Percentiles rank a stretch among this genome's conserved stretches.
phyloP scores from a whole-genome alignment of 1,140 invertebrate genomes.

The Drosophila pandora region DNA sequence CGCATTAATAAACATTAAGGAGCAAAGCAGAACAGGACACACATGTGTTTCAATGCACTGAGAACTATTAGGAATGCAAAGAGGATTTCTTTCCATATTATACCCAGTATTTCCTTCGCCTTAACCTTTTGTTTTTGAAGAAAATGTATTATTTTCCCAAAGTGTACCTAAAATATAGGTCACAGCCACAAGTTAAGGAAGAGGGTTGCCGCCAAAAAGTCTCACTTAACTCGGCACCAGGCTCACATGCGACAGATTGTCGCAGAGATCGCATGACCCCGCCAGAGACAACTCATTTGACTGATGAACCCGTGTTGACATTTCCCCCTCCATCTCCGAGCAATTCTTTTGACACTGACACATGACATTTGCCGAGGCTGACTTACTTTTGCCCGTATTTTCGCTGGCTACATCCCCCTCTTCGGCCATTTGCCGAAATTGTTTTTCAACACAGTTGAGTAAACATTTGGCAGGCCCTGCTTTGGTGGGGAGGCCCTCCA shows the following conservation, averaged over 20 bases:
- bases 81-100: too few relatives aligned
- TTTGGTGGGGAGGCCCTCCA: constrained; percentile 29
- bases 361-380: constrained; percentile 71
- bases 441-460: constrained; percentile 81
- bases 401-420: constrained; percentile 8
- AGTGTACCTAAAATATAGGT: constrained; percentile 45
- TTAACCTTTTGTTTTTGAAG: not conserved
- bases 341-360: constrained; percentile 76
- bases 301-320: constrained; percentile 81
- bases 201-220: constrained; percentile 51
- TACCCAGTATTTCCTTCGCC: not conserved
- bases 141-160: not conserved
- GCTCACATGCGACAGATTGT: constrained; percentile 27
- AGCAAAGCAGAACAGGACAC: constrained; percentile 26
- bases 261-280: constrained; percentile 29
- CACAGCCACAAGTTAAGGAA: constrained; percentile 18
- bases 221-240: constrained; percentile 62
- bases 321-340: constrained; percentile 47
- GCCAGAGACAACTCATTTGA: constrained; percentile 76
- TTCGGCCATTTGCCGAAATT: constrained; percentile 72
- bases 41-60: constrained; percentile 56
- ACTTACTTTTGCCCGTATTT: constrained; percentile 36
- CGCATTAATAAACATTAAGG: constrained; percentile 75
- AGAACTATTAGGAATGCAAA: too few relatives aligned
- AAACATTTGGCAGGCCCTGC: constrained; percentile 62